Base-by-base conservation (phyloP, 92 coral and sea anemone species). In the Zoanthus gigantus region DNA sequence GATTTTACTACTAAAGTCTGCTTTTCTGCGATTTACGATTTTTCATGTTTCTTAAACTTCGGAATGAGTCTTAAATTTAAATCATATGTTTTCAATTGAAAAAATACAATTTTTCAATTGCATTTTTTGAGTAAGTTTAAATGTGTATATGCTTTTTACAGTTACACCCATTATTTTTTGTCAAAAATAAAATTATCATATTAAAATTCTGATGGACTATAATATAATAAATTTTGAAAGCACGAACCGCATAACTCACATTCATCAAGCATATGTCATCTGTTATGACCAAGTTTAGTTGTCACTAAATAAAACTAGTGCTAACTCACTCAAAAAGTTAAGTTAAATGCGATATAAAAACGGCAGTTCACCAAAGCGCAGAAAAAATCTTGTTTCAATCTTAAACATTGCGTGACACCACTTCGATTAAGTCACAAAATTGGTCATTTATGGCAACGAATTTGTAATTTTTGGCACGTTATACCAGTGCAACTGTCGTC, bases 331-430 rank as follows among this genome's bases (percentile, higher is more conserved):
- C 30, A 68, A 3, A 28, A 68, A 9, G 44, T n/a, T 28, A 29
- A 28, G 4, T 14, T 9, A 28, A 68, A 31, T 28, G 16, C 5
- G 7, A 29, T 7, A 68, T 8, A 9, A 28, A 68, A 23, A 42
- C 6, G 42, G 37, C 12, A 28, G 12, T 68, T 29, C 5, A 9
- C 7, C 28, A 28, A 23, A 0, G 23, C 23, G 23, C 73, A 23
- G 46, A 68, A 31, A 7, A 31, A 28, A 28, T 80, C 58, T 63
- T 44, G 74, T 23, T 45, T 63, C 44, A 60, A 57, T 79, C 74
- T 16, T 79, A 42, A 66, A 23, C 18, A 58, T 80, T 42, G 85
- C 74, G 85, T 80, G 85, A 80, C 85, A 44, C 56, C 45, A 44
- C 4, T 16, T 80, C 45, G 13, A 9, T 76, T 53, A 48, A 7